Evolutionary conservation across 64 coral and sea anemone species (phyloP).

Genomic region (Montipora sp.): DNA sequence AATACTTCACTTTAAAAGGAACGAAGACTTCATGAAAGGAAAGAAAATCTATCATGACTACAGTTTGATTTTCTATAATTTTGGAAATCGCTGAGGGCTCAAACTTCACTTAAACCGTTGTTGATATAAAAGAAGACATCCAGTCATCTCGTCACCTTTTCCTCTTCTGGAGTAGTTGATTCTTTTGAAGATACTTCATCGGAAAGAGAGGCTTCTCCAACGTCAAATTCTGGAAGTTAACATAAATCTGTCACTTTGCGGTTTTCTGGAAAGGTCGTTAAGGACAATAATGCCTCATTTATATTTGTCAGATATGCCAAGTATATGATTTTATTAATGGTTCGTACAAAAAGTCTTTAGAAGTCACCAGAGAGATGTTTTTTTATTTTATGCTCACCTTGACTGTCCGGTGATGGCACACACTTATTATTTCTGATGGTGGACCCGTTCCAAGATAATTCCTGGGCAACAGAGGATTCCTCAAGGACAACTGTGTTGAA

Average conservation of each 20-base stretch:
- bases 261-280: not conserved
- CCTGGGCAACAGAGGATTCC: constrained; percentile 22
- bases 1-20: not conserved
- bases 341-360: not conserved
- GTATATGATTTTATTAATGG: constrained; percentile 12
- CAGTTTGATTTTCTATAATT: not conserved
- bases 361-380: not conserved
- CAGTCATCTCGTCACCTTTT: not conserved
- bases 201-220: constrained; percentile 4
- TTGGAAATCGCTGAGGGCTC: not conserved
- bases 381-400: constrained; percentile 26
- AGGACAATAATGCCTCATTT: not conserved
- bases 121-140: constrained; percentile 6
- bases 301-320: not conserved
- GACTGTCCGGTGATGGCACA: not conserved
- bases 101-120: constrained; percentile 26
- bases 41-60: not conserved
- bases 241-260: constrained; percentile 7
- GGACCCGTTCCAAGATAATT: constrained; percentile 8
- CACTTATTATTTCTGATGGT: not conserved
- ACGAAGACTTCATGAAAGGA: not conserved
- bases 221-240: not conserved
- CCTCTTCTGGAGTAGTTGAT: too few species aligned
- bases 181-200: not conserved
- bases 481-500: constrained; percentile 10